Conservation (phyloP, 1,140 invertebrate species). For the Panagrolaimus sp. region DNA sequence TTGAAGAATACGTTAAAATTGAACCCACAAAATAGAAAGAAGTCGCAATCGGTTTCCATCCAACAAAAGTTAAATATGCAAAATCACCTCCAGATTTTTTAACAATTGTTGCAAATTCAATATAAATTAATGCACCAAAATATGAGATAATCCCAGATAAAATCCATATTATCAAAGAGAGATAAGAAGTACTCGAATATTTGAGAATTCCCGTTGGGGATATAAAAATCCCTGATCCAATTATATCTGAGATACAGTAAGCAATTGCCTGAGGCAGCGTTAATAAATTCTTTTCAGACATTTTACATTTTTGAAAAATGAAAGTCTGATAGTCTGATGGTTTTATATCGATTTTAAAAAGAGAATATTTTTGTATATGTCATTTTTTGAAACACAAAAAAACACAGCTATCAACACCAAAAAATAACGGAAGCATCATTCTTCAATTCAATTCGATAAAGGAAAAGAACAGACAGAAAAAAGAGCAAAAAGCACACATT, state of each 20-base stretch:
- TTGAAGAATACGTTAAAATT: constrained; percentile 48
- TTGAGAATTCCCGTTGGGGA: background rate
- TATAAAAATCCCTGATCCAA: constrained; percentile 35
- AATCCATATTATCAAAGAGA: constrained; percentile 50
- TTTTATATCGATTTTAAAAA: no score
- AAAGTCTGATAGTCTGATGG: no score
- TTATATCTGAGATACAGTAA: constrained; percentile 54
- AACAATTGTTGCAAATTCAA: constrained; percentile 33
- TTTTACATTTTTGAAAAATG: no score
- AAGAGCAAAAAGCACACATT: no score
- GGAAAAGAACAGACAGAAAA: no score
- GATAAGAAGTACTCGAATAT: constrained; percentile 14
- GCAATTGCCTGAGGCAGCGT: constrained; percentile 42
- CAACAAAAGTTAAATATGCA: constrained; percentile 50
- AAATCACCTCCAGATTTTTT: constrained; percentile 49
- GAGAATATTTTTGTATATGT: no score
- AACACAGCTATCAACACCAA: no score
- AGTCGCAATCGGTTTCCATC: constrained; percentile 49
- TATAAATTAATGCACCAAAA: constrained; percentile 53
- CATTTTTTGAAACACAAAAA: no score
- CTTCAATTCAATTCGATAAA: no score
- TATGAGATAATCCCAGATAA: constrained; percentile 47
- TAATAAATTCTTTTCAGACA: background rate
- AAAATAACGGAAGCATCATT: no score
- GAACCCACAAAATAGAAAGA: constrained; percentile 51